Evolutionary conservation across 2,888 invertebrate species (phyloP).

Genomic region (Ditula angustiorana): DNA sequence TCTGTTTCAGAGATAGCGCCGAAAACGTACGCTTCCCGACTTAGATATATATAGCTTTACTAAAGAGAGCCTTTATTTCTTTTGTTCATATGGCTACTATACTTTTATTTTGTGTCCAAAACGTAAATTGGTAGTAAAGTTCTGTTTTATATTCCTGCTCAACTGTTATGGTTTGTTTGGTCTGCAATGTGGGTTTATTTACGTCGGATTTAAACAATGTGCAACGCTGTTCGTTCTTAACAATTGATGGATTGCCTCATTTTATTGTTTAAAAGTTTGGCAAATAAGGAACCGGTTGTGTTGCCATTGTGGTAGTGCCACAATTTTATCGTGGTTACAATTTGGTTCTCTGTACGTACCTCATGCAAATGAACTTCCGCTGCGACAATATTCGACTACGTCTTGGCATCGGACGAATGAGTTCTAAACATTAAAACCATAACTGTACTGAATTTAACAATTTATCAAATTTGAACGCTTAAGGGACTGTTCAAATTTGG

Average conservation of each 20-base stretch:
- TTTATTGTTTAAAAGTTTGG: constrained; percentile 6
- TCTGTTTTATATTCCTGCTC: constrained; percentile 23
- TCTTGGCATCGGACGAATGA: not conserved
- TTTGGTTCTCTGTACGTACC: not conserved
- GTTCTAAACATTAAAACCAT: no score
- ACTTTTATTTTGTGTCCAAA: constrained; percentile 6
- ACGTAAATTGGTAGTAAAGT: constrained; percentile 5
- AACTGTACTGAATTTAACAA: no score
- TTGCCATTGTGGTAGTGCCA: not conserved
- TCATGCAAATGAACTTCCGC: not conserved
- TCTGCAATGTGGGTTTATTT: constrained; percentile 27
- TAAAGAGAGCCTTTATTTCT: constrained; percentile 20
- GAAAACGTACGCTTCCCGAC: not conserved
- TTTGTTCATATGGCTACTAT: not conserved
- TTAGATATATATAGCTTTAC: not conserved
- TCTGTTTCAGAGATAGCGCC: constrained; percentile 10
- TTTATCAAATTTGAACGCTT: no score
- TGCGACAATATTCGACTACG: not conserved
- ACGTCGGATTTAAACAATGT: constrained; percentile 20
- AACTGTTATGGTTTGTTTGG: constrained; percentile 24
- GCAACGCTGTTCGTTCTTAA: not conserved
- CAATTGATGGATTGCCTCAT: constrained; percentile 17
- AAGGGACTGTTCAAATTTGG: no score
- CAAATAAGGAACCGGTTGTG: not conserved
- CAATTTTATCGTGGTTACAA: not conserved